Evolutionary conservation across 2,797 vertebrate species (phyloP), one percentile per base, ranked within the genome.

Genomic region (Capromys pilorides): DNA sequence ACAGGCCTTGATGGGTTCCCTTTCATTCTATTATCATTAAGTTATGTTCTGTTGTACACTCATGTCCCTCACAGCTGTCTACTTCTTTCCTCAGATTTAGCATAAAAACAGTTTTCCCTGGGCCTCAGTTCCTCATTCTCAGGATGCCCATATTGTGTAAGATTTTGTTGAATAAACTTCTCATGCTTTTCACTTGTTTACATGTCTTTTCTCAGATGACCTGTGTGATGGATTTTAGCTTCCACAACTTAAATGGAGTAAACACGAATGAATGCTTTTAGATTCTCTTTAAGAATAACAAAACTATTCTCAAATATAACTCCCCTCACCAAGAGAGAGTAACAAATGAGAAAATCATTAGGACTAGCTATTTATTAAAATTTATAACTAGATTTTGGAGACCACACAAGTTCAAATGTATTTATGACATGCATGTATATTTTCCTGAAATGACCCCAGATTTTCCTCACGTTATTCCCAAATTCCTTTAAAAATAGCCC

Each of bases 321-420:
- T 95, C 71, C 19, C 71, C 7, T 67, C 71, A 66, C 16, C 14
- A 33, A 88, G 18, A 91, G 24, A 5, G 18, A 22, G 19, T 6
- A 64, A 54, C 61, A 62, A 62, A 11, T 69, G 39, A 62, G 81
- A 96, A 92, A 96, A 86, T 59, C 7, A 71, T 41, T 33, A 49
- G 16, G 39, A 33, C 4, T 62, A 59, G 13, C 4, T 39, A 78
- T 86, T 92, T 95, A 82, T 21, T 78, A 83, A 77, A 96, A 89
- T 84, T 91, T 4, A 73, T 13, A 22, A 61, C n/a, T 91, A 78
- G 39, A 18, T 80, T 96, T 75, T 22, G 59, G 24, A 88, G 88
- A 73, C 33, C 22, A 94, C 19, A 57, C 19, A 81, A 85, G 14
- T 93, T 49, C 66, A 84, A 36, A 75, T 62, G 45, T 66, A 61